phyloP scores from a whole-genome alignment of 2,113 vertebrate genomes.

The Daphoenositta chrysoptera region DNA sequence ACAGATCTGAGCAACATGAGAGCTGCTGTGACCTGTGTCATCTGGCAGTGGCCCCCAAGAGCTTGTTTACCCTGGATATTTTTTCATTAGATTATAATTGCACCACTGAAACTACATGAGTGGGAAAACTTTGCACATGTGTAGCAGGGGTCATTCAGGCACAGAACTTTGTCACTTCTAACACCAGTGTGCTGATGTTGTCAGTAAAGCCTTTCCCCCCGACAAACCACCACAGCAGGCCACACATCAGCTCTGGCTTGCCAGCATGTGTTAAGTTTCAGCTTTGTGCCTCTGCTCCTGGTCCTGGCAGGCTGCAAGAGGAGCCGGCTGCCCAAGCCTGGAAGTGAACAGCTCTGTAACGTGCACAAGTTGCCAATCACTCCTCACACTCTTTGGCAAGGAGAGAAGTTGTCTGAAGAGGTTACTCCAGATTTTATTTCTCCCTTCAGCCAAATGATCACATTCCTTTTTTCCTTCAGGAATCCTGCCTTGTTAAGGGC shows the following conservation, averaged over 20 bases:
- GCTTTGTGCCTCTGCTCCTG: not conserved
- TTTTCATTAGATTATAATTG: not conserved
- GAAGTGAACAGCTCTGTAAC: not conserved
- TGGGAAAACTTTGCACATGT: not conserved
- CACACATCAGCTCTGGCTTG: not conserved
- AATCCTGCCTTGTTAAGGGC: not conserved
- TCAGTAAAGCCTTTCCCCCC: not conserved
- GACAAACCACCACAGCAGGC: not conserved
- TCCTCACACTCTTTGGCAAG: not conserved
- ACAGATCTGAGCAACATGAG: not conserved
- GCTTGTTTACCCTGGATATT: constrained; percentile 1
- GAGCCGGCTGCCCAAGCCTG: not conserved
- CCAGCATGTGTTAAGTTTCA: not conserved
- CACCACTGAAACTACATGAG: not conserved
- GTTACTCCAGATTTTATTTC: not conserved
- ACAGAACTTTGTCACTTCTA: not conserved
- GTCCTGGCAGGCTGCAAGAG: not conserved
- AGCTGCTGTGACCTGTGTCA: constrained; percentile 10
- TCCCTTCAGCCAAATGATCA: not conserved
- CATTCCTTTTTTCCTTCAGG: not conserved
- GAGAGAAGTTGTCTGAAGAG: not conserved
- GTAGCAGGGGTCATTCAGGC: not conserved
- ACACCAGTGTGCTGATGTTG: not conserved
- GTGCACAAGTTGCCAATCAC: not conserved
- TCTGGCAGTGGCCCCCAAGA: not conserved